Conservation (phyloP, 2,113 vertebrate species). For the Phrynosoma blainvillii region DNA sequence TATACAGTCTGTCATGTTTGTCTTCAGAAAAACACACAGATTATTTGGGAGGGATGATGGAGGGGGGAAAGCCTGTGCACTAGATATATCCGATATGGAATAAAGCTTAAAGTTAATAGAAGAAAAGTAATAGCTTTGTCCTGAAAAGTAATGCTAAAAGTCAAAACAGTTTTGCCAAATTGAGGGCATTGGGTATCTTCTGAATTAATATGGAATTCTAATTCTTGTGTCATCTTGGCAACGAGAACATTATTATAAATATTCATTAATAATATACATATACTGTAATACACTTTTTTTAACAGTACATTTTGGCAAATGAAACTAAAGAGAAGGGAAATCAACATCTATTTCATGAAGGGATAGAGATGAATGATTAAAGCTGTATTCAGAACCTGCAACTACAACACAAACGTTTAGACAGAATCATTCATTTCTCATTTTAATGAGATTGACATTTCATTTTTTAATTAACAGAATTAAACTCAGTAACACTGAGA, state of each 20-base stretch:
- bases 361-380: background rate
- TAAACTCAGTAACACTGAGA: constrained; percentile 35
- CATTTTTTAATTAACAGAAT: background rate
- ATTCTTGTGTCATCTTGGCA: background rate
- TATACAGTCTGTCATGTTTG: background rate
- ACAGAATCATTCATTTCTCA: background rate
- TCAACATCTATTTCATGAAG: background rate
- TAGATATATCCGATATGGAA: background rate
- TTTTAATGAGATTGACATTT: constrained; percentile 8
- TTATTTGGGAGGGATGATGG: background rate
- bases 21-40: background rate
- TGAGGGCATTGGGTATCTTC: background rate
- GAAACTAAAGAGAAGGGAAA: background rate
- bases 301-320: background rate
- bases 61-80: background rate
- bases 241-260: background rate
- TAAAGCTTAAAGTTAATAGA: background rate
- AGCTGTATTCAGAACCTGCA: background rate
- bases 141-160: background rate
- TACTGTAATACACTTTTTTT: background rate
- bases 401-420: constrained; percentile 2
- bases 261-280: constrained; percentile 4
- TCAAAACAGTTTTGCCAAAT: background rate
- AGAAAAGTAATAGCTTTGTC: too few species aligned
- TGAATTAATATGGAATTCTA: background rate